Conservation (phyloP, 2,113 vertebrate genomes). For the Channa maculata region DNA sequence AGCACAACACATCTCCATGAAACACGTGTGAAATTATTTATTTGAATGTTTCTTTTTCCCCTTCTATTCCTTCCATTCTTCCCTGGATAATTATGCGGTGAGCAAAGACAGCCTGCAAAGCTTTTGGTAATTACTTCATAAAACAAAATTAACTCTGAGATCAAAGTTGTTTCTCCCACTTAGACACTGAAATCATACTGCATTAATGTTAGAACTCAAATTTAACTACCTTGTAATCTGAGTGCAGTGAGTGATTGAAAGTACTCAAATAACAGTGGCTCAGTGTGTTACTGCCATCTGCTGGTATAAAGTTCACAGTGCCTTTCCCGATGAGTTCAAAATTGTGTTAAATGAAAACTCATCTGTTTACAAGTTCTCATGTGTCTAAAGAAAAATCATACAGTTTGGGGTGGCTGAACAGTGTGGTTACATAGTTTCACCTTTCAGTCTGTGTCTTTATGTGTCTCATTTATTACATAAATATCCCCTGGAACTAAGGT, state of each 20-base stretch:
- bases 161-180: background rate
- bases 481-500: constrained; percentile 28
- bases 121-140: constrained; percentile 12
- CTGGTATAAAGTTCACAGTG: constrained; percentile 23
- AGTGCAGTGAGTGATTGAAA: background rate
- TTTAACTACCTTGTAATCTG: background rate
- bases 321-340: background rate
- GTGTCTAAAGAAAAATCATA: background rate
- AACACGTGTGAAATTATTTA: constrained; percentile 2
- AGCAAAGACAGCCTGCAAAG: constrained; percentile 15
- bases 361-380: background rate
- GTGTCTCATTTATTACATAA: constrained; percentile 48
- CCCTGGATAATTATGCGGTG: constrained; percentile 3
- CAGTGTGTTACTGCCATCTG: constrained; percentile 50
- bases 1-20: background rate
- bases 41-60: constrained; percentile 17
- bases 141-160: background rate
- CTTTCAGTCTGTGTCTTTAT: background rate
- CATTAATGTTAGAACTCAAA: constrained; percentile 16
- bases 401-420: background rate
- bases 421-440: constrained; percentile 23
- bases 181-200: constrained; percentile 24
- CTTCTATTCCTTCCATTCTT: background rate
- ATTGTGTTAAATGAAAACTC: constrained; percentile 6
- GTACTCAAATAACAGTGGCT: background rate